Evolutionary conservation across 2,888 invertebrate species (phyloP), one percentile per base, ranked within the genome.

Genomic region (Melanargia galathea): DNA sequence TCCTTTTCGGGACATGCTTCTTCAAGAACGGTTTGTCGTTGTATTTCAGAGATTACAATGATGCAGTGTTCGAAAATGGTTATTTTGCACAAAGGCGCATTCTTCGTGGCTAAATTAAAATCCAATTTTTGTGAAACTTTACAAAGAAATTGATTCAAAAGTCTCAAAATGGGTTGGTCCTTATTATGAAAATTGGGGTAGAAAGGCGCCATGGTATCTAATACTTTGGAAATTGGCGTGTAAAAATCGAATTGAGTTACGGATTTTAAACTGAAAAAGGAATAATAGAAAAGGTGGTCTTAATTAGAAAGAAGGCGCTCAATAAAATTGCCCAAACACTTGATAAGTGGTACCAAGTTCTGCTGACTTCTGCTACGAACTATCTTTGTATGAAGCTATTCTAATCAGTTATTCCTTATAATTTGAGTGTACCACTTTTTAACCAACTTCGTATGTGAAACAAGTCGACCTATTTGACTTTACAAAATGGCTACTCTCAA

Each of bases 391-490:
- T n/a, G 4, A 38, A 38, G 5, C n/a, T n/a, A 38, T 38, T n/a
- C 7, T 6, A 30, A 30, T 30, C 8, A 30, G 30, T 30, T 30
- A 30, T 6, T 6, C 30, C 0, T 7, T 30, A 6, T 30, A 7
- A 7, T 30, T 8, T 30, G n/a, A 6, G 6, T 30, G 30, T 30
- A 6, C 30, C 7, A 13, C 2, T 13, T 2, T 4, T 35, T 35
- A 35, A 35, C 35, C 35, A 35, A 3, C 35, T 35, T 3, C 13
- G 13, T 13, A 35, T 35, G 7, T 43, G 33, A 35, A 46, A 45
- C 40, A 49, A 63, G 52, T 66, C 52, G 63, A 63, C 63, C 65
- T 18, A 24, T 57, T 54, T 66, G n/a, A 49, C 7, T 59, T 16
- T 24, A 59, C 16, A 35, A 59, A 59, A 59, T 59, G 16, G 49